Conservation (phyloP, 2,888 invertebrate genomes). For the Lasius fuliginosus region DNA sequence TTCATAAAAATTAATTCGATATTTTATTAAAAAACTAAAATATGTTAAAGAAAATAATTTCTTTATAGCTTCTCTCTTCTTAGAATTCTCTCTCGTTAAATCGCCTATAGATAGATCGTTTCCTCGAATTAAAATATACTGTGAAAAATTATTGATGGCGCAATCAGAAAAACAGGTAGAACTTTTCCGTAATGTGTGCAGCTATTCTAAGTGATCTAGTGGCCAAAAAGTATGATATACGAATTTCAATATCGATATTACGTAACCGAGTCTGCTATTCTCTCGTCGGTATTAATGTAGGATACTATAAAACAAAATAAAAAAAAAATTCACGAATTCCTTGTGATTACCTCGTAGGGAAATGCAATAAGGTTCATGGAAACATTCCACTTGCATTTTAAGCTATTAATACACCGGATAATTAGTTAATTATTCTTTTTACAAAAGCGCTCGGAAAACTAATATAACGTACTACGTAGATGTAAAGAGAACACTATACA, state of each 20-base stretch:
- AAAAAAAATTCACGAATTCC: conserved; percentile 62
- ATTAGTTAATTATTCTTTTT: conserved; percentile 62
- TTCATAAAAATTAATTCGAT: not conserved
- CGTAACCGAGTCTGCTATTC: conserved; percentile 66
- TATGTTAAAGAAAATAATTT: conserved; percentile 5
- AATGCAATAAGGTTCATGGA: conserved; percentile 61
- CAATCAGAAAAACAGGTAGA: not conserved
- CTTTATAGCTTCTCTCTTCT: not conserved
- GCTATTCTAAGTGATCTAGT: conserved; percentile 72
- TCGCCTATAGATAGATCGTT: not conserved
- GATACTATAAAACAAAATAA: conserved; percentile 60
- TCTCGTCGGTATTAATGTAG: conserved; percentile 73
- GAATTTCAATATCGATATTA: conserved; percentile 46
- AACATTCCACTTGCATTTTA: conserved; percentile 81
- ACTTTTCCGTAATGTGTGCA: conserved; percentile 37
- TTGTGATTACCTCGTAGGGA: conserved; percentile 73
- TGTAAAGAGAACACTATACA: conserved; percentile 26
- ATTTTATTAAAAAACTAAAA: conserved; percentile 9
- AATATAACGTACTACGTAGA: conserved; percentile 50
- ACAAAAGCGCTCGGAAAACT: conserved; percentile 61
- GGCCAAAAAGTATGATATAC: conserved; percentile 77
- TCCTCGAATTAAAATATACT: not conserved
- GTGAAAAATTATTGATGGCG: not conserved
- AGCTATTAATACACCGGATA: conserved; percentile 58
- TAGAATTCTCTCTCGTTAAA: not conserved